A percentile compares a stretch with the other conserved stretches of the same genome.
Conservation (phyloP, 37 sponge, comb jelly and placozoan genomes). For the Theonella swinhoei region DNA sequence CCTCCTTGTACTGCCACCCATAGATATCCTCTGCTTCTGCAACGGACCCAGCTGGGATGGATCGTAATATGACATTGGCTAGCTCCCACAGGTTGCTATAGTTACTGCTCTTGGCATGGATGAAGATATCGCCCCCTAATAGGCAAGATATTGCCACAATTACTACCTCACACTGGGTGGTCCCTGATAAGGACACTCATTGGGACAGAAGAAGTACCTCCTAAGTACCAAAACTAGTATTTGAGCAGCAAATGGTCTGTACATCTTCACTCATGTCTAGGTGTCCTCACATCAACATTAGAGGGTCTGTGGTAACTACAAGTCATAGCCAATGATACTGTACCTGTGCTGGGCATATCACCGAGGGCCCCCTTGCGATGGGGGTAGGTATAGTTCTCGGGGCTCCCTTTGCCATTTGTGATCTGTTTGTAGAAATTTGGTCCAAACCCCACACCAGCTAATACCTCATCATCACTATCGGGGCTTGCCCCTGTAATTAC, state of each 20-base stretch:
- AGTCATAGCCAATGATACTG: no score
- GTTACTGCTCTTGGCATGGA: conserved; percentile 67
- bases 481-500: not conserved
- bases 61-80: conserved; percentile 17
- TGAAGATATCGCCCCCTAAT: conserved; percentile 66
- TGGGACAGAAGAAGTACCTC: no score
- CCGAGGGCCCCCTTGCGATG: conserved; percentile 50
- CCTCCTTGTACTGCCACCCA: conserved; percentile 21
- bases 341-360: conserved; percentile 51
- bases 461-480: conserved; percentile 57
- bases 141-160: no score
- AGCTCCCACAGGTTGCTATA: conserved; percentile 54
- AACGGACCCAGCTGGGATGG: conserved; percentile 36
- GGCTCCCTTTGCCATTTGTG: conserved; percentile 11
- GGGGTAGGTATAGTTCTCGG: conserved; percentile 42
- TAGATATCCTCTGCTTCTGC: conserved; percentile 54
- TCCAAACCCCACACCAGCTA: conserved; percentile 70
- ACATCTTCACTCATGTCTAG: no score
- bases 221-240: no score
- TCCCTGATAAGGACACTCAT: no score
- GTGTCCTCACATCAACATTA: no score
- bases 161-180: no score
- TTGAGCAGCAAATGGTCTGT: no score
- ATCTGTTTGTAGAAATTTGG: conserved; percentile 60
- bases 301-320: no score